Percentiles rank a stretch among this genome's conserved stretches.
These are phyloP conservation scores for Pipa parva DNA, from an alignment of 2,113 vertebrate genomes.

Conservation along the genomic window DNA sequence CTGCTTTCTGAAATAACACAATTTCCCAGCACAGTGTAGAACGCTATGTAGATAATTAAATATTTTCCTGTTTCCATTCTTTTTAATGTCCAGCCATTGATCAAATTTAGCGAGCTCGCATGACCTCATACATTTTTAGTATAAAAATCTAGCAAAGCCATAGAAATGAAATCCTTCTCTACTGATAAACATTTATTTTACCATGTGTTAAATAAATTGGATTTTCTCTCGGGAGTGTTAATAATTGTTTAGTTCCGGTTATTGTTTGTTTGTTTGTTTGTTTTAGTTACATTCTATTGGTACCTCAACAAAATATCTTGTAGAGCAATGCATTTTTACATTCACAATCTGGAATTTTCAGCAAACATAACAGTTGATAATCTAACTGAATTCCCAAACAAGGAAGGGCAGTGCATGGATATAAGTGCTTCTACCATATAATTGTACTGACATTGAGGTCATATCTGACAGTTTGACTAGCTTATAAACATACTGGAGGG, in stretches of 20 bases:
- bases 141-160: slow-evolving; percentile 32
- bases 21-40: slow-evolving; percentile 9
- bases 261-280: no score
- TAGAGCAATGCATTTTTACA: slow-evolving; percentile 11
- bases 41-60: slow-evolving; percentile 39
- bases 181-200: slow-evolving; percentile 26
- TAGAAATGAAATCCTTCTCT: slow-evolving; percentile 27
- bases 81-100: slow-evolving; percentile 37
- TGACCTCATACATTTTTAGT: slow-evolving; percentile 34
- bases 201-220: slow-evolving; percentile 15
- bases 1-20: slow-evolving; percentile 3
- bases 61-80: slow-evolving; percentile 4
- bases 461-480: no score
- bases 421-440: no score
- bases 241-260: slow-evolving; percentile 23
- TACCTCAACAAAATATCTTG: slow-evolving; percentile 16
- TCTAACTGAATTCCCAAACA: no score
- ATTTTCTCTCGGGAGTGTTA: slow-evolving; percentile 31
- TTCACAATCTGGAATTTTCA: slow-evolving; percentile 4
- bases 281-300: slow-evolving; percentile 14
- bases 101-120: slow-evolving; percentile 34
- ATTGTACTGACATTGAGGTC: no score
- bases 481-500: no score
- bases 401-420: no score
- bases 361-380: background rate